Evolutionary conservation across 2,113 vertebrate species (phyloP), one percentile per base, ranked within the genome.

Genomic region (Elgaria multicarinata): DNA sequence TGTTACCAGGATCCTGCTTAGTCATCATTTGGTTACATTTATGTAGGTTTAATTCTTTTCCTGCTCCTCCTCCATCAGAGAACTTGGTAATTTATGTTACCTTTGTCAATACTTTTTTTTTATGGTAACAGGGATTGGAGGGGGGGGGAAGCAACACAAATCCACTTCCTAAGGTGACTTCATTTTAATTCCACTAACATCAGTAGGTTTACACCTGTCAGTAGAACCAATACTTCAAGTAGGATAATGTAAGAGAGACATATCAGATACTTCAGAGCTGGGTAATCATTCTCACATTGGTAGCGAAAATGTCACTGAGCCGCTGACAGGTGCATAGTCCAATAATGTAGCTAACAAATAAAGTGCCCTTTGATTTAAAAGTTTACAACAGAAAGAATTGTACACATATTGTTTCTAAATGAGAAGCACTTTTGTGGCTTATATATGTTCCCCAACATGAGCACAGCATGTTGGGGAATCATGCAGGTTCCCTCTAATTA

Each of bases 201-300:
- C 0, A 33, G 8, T n/a, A 53, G 28, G 18, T 69, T 90, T 78
- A 33, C 24, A 64, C 0, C 36, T 82, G 31, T 39, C n/a, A 64
- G n/a, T 64, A 28, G 55, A 39, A 62, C n/a, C 0, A 64, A n/a
- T 64, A 44, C 42, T 77, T 39, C 55, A 62, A 62, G 33, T 42
- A 62, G 39, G 33, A 39, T 42, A 42, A 64, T 10, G 14, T 33
- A 42, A 64, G 7, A 55, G 8, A 82, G 74, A 28, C 62, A 10
- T 42, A 14, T 89, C 7, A 2, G 50, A 77, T 50, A 46, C 44
- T 33, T 44, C 44, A 31, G 42, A 78, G 42, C 31, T 5, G 9
- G 28, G 36, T 50, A 90, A 72, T 39, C 31, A 20, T 77, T 87
- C 22, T 28, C 10, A 67, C 0, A 0, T 33, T 12, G 44, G 39